These are phyloP conservation scores for Malacosoma neustria DNA, from an alignment of 2,888 invertebrate species.

Conservation along the genomic window DNA sequence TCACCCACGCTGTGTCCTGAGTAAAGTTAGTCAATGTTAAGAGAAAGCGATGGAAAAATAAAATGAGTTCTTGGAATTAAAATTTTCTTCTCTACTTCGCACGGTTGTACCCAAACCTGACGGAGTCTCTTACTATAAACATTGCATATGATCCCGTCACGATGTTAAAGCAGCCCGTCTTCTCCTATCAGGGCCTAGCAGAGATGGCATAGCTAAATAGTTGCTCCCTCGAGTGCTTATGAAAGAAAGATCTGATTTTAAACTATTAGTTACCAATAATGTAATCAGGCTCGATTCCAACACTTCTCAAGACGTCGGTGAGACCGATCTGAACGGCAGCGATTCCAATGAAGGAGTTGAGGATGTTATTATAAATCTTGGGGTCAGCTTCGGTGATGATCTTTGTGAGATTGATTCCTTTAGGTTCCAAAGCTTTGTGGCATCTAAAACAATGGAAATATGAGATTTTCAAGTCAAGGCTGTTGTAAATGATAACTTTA, in stretches of 20 bases:
- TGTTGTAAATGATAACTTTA: no score
- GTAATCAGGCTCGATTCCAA: conserved; percentile 63
- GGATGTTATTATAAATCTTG: conserved; percentile 78
- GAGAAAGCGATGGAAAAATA: no score
- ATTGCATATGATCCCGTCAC: no score
- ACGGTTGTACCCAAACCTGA: no score
- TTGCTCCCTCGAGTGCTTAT: no score
- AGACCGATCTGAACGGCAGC: conserved; percentile 79
- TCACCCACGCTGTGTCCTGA: conserved; percentile 95
- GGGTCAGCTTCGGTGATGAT: conserved; percentile 77
- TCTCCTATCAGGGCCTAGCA: no score
- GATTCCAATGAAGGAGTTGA: conserved; percentile 83
- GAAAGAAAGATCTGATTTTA: neutral
- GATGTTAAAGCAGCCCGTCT: no score
- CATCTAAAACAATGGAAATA: conserved; percentile 42
- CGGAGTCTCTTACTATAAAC: no score
- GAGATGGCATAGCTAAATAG: no score
- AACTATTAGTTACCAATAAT: conserved; percentile 52
- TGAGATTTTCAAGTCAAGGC: no score
- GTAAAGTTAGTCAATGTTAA: conserved; percentile 1
- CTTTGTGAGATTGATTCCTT: conserved; percentile 78
- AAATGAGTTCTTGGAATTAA: no score
- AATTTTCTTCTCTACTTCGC: no score
- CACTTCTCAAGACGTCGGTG: conserved; percentile 65
- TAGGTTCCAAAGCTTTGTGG: conserved; percentile 76